Evolutionary conservation across 2,888 invertebrate species (phyloP).

Genomic region (Nemurella pictetii): DNA sequence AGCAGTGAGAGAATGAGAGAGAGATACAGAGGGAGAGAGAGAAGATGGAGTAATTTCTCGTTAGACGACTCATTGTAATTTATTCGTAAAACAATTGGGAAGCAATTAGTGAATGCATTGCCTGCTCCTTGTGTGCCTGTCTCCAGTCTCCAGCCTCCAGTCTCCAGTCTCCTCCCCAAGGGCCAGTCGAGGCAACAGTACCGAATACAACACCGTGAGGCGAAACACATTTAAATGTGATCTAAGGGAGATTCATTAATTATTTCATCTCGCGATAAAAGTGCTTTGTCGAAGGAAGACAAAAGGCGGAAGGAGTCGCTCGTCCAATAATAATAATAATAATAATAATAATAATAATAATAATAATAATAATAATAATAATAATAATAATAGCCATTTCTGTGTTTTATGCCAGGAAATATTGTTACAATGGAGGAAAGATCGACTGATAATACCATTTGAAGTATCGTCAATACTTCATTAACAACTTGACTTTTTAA

Average conservation of each 20-base stretch:
- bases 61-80: conserved; percentile 35
- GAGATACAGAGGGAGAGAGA: neutral
- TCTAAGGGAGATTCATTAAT: neutral
- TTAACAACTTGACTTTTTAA: neutral
- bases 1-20: conserved; percentile 9
- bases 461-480: neutral
- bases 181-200: neutral
- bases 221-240: conserved; percentile 3
- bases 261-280: neutral
- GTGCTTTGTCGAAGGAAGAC: neutral
- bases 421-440: neutral
- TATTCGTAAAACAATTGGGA: conserved; percentile 34
- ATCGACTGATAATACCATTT: neutral
- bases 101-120: conserved; percentile 34
- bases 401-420: neutral
- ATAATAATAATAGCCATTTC: neutral
- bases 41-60: conserved; percentile 33
- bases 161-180: no score
- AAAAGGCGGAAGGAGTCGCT: neutral
- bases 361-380: no score
- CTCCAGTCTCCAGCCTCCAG: no score
- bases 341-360: no score
- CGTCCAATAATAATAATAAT: no score
- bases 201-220: neutral
- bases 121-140: conserved; percentile 10